phyloP scores from a whole-genome alignment of 2,113 vertebrate genomes.

The Rafetus swinhoei region DNA sequence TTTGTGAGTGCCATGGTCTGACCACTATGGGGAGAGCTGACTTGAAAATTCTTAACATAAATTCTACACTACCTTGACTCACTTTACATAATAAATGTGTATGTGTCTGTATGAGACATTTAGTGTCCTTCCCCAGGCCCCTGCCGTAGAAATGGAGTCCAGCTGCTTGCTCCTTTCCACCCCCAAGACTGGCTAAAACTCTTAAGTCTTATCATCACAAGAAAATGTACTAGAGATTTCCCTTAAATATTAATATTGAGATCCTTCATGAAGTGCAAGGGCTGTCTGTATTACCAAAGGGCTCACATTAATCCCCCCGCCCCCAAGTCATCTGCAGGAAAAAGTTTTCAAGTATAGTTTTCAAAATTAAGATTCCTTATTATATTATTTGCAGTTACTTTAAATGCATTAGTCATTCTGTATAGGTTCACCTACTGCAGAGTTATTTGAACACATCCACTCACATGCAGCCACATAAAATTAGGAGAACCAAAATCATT shows the following conservation, averaged over 20 bases:
- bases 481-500: neutral
- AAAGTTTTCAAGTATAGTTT: neutral
- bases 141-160: neutral
- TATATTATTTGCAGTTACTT: neutral
- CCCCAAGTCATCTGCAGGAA: too few species aligned
- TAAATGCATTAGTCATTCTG: neutral
- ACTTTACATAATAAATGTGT: rapidly evolving
- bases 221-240: neutral
- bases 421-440: neutral
- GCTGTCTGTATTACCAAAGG: neutral
- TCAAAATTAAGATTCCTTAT: neutral
- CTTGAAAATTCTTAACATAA: neutral
- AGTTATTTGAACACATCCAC: neutral
- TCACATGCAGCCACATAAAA: neutral
- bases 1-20: neutral
- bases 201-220: neutral
- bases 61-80: neutral
- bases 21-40: neutral
- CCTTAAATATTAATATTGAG: neutral
- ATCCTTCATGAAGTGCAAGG: neutral
- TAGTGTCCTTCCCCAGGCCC: neutral
- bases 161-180: neutral
- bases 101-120: neutral
- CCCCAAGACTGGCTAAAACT: neutral
- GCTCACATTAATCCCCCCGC: neutral